Conservation (phyloP, 64 coral and sea anemone species). For the Stichodactyla mertensii region DNA sequence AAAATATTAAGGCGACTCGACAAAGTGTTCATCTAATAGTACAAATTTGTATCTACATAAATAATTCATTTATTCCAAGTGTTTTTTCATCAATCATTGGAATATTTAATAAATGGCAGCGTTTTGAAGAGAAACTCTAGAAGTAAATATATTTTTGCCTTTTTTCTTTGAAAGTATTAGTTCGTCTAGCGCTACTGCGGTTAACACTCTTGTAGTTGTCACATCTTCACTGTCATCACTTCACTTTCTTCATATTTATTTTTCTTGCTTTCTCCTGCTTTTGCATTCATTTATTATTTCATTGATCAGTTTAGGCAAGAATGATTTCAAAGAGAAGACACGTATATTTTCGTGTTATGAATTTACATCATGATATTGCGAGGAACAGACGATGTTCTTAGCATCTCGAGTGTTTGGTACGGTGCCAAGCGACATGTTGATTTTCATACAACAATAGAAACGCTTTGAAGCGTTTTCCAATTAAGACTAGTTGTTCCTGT, state of each 20-base stretch:
- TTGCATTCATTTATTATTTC: neutral
- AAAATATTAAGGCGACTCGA: neutral
- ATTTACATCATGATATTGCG: neutral
- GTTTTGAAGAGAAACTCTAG: neutral
- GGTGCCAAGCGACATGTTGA: neutral
- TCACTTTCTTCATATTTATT: neutral
- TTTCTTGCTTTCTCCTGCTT: neutral
- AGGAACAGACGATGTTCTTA: too few species aligned
- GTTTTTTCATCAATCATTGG: constrained; percentile 13
- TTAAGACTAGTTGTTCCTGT: neutral
- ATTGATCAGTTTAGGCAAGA: neutral
- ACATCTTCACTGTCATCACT: neutral
- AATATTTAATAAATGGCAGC: neutral
- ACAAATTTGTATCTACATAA: neutral
- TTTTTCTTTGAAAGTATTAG: neutral
- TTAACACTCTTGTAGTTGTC: neutral
- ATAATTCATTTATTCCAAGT: neutral
- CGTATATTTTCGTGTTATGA: neutral
- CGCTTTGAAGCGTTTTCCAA: neutral
- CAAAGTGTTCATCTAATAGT: neutral
- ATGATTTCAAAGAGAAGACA: neutral
- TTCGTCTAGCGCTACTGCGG: neutral
- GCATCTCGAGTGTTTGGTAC: neutral
- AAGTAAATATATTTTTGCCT: neutral
- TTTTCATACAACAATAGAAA: neutral